Conservation (phyloP, 2,797 vertebrate species). For the Enteromius treurensis region DNA sequence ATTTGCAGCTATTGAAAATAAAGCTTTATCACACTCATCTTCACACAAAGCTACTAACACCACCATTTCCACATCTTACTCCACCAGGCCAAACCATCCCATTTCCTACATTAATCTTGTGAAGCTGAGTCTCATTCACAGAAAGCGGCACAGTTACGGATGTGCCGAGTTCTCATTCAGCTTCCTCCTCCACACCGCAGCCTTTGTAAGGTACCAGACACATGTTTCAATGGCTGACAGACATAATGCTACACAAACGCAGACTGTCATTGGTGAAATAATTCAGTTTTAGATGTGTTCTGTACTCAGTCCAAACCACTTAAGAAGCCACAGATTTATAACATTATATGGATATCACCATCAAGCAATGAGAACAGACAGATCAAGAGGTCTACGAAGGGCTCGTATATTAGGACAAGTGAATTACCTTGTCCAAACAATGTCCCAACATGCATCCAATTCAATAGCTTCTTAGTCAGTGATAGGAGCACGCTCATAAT, state of each 20-base stretch:
- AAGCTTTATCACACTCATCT: slow-evolving; percentile 72
- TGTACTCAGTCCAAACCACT: slow-evolving; percentile 54
- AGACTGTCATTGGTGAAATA: slow-evolving; percentile 54
- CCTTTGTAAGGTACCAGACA: slow-evolving; percentile 53
- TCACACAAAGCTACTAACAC: slow-evolving; percentile 57
- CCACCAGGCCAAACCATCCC: not conserved
- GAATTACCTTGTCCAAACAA: slow-evolving; percentile 57
- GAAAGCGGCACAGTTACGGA: not conserved
- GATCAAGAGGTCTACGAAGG: slow-evolving; percentile 41
- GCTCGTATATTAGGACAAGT: slow-evolving; percentile 49
- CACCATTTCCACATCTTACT: slow-evolving; percentile 56
- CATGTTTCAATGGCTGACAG: slow-evolving; percentile 53
- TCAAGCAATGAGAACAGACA: slow-evolving; percentile 57
- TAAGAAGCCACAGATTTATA: slow-evolving; percentile 52
- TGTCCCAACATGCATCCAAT: slow-evolving; percentile 53
- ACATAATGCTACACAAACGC: slow-evolving; percentile 46
- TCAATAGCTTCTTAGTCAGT: slow-evolving; percentile 41
- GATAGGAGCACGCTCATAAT: slow-evolving; percentile 18
- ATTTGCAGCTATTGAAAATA: slow-evolving; percentile 70
- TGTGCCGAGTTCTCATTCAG: slow-evolving; percentile 35
- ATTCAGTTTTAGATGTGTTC: slow-evolving; percentile 50
- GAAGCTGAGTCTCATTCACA: slow-evolving; percentile 7
- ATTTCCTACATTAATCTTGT: not conserved
- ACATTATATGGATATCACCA: slow-evolving; percentile 49
- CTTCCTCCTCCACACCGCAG: slow-evolving; percentile 28